Evolutionary conservation across 2,113 vertebrate species (phyloP), one percentile per base, ranked within the genome.

Genomic region (Tychaedon coryphoeus): DNA sequence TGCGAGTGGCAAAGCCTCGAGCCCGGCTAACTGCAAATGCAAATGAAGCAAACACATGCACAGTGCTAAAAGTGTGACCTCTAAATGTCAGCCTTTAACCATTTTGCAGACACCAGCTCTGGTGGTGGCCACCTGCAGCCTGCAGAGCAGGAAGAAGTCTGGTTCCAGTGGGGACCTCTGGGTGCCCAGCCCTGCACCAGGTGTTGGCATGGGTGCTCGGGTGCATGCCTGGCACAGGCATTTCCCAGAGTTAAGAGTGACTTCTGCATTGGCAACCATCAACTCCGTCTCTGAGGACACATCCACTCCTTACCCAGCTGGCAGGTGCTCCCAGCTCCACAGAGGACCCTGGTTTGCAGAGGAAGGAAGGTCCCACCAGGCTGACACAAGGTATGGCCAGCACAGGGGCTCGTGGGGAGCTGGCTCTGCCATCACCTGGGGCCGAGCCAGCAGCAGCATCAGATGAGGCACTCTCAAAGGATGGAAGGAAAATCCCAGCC

Each of bases 81-180:
- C 96, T 95, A 94, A 96, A 97, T 96, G 93, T 95, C 93, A 97
- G 93, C 56, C 78, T 81, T 91, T 69, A 83, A 91, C 94, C 54
- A 11, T 76, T 86, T 61, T 91, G 77, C 94, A 90, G 95, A 79
- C 81, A 69, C 54, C 33, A 40, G 70, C 81, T 79, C 78, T 69
- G 58, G 53, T 11, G 34, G 34, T 5, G 3, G 56, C 53, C 40
- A 73, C 76, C 72, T 84, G 90, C 88, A 79, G 83, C 3, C 3
- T 18, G 43, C 2, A 0, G 75, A 91, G 60, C 58, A 31, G 42
- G 62, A 36, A 36, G 15, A 73, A 56, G 10, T 71, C 38, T 73
- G 79, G 51, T 43, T 84, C 64, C 0, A 2, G 0, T 0, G 3
- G 40, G 43, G 24, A 77, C 20, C 64, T 51, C 16, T 4, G 67